Evolutionary conservation across 92 coral and sea anemone genomes (phyloP), one percentile per base, ranked within the genome.

Genomic region (Parazoanthus swiftii): DNA sequence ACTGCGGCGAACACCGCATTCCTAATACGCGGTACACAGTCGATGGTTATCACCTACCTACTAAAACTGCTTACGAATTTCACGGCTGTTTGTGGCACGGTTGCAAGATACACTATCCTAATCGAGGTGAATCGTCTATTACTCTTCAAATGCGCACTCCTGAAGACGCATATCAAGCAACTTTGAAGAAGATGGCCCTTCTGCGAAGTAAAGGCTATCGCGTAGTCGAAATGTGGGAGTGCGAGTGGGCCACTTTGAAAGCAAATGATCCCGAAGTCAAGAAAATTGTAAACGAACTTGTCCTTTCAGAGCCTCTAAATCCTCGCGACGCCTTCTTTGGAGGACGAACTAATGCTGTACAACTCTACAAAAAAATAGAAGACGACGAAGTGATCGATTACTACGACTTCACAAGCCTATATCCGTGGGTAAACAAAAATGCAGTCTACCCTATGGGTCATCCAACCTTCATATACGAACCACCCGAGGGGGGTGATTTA

Each of bases 31-130:
- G 73, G 56, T 50, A 50, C 56, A 50, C 56, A 50, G 56, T 50
- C 56, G 56, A 50, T 50, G 56, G 56, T 50, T 67, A 67, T 67
- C 73, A 67, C 73, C 73, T 8, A 67, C 73, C 73, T 67, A 67
- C 73, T 67, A 67, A 67, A 67, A 67, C 73, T 67, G 73, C 29
- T 67, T 79, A 79, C 70, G 83, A 79, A 18, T 79, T 79, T 37
- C 63, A 79, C 70, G 83, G 68, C 42, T 79, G 83, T 59, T 79
- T 79, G 2, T 79, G 23, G 14, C 83, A 79, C 42, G 70, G 83
- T 1, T 79, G 83, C 21, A 50, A 50, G 56, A 50, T 50, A 50
- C 56, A 50, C 56, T 50, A 50, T 50, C 56, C 56, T 50, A 50
- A 50, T 50, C 56, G 56, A 50, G 56, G 56, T 50, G 56, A 50